phyloP scores from a whole-genome alignment of 2,888 invertebrate species.

The Drosophila pseudotakahashii region DNA sequence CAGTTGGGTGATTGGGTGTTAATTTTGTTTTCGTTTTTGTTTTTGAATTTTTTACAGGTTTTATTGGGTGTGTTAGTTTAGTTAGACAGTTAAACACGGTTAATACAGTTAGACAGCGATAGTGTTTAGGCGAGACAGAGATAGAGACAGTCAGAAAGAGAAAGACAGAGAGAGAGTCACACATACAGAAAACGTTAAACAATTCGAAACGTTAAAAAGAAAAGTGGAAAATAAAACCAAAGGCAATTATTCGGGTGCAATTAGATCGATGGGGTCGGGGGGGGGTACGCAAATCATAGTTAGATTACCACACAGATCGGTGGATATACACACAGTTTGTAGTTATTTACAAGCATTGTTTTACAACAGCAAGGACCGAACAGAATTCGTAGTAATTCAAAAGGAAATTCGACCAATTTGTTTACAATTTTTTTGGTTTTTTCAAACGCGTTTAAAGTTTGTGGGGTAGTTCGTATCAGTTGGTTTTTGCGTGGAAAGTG shows the following conservation, averaged over 20 bases:
- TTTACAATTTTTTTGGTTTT: slow-evolving; percentile 36
- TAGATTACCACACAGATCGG: slow-evolving; percentile 21
- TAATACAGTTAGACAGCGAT: slow-evolving; percentile 71
- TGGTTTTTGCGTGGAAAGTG: slow-evolving; percentile 7
- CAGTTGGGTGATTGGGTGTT: slow-evolving; percentile 50
- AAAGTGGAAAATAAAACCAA: neutral
- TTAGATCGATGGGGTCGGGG: slow-evolving; percentile 25
- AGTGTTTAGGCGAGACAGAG: slow-evolving; percentile 55
- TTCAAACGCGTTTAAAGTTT: slow-evolving; percentile 63
- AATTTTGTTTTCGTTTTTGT: slow-evolving; percentile 22
- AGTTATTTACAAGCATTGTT: slow-evolving; percentile 43
- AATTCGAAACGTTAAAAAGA: slow-evolving; percentile 40
- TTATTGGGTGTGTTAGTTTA: slow-evolving; percentile 42
- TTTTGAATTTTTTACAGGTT: slow-evolving; percentile 34
- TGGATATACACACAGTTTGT: slow-evolving; percentile 23
- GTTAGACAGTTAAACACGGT: slow-evolving; percentile 62
- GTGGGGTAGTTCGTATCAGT: slow-evolving; percentile 14
- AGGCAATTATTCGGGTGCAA: slow-evolving; percentile 12
- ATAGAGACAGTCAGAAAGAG: slow-evolving; percentile 62
- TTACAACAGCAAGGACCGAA: slow-evolving; percentile 45
- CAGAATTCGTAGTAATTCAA: slow-evolving; percentile 22
- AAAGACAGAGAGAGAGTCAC: slow-evolving; percentile 72
- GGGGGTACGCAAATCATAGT: slow-evolving; percentile 23
- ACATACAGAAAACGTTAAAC: slow-evolving; percentile 69
- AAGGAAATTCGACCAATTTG: slow-evolving; percentile 30